Evolutionary conservation across 2,888 invertebrate genomes (phyloP).

Genomic region (Acanthococcus lagerstroemiae): DNA sequence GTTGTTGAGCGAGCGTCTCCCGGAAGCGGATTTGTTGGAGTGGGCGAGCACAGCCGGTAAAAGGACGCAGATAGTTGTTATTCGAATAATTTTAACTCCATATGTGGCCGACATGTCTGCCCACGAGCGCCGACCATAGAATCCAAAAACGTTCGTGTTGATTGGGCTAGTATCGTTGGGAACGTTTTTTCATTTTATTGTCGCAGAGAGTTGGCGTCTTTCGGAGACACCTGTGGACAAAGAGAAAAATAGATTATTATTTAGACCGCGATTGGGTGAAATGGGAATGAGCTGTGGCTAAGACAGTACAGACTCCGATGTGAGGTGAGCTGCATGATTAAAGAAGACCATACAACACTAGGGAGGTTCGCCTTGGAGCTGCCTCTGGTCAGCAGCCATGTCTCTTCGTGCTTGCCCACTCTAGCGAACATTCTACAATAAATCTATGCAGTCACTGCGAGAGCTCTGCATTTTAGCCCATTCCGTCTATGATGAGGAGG

Average conservation of each 20-base stretch:
- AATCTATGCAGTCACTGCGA: too few relatives aligned
- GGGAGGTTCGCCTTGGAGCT: too few relatives aligned
- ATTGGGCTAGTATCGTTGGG: constrained; percentile 3
- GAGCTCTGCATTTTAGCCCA: too few relatives aligned
- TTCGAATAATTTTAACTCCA: constrained; percentile 21
- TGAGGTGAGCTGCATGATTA: too few relatives aligned
- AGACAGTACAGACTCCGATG: too few relatives aligned
- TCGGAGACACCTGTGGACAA: constrained; percentile 1
- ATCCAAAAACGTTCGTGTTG: constrained; percentile 2
- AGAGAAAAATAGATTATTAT: not conserved
- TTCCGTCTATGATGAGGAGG: too few relatives aligned
- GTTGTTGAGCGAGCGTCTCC: constrained; percentile 30
- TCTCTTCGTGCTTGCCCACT: too few relatives aligned
- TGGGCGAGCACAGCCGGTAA: not conserved
- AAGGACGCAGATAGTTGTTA: constrained; percentile 19
- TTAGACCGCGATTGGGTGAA: too few relatives aligned
- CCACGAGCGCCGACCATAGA: constrained; percentile 19
- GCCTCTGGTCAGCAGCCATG: too few relatives aligned
- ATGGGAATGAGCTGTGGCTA: too few relatives aligned
- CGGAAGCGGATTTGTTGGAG: not conserved
- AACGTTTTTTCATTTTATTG: constrained; percentile 23
- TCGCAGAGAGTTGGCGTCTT: not conserved
- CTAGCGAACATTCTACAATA: too few relatives aligned
- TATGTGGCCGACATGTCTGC: constrained; percentile 27
- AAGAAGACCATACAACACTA: too few relatives aligned